Evolutionary conservation across 2,113 vertebrate species (phyloP), one percentile per base, ranked within the genome.

Genomic region (Datnioides undecimradiatus): DNA sequence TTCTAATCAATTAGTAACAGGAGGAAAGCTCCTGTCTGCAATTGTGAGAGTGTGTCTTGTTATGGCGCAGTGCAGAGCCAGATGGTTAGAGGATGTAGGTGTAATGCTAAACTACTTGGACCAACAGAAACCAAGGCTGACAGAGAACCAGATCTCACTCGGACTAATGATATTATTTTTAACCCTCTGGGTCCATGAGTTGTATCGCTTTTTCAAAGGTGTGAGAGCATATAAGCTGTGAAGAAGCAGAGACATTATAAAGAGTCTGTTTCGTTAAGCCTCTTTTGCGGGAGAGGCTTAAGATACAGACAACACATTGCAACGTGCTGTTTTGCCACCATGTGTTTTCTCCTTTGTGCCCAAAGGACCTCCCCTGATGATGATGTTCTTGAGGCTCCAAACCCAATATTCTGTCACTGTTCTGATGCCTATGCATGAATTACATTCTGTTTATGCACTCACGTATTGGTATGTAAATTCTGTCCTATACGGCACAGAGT

Each of bases 391-490:
- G 36, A 43, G 68, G 27, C 72, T 76, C 54, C 10, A 1, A 3
- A 2, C 71, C 43, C 45, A 27, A 25, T 34, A 31, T 2, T 34
- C 64, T 48, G 58, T 51, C 82, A 23, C 40, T 6, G 17, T 10
- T 52, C n/a, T 43, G 51, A 23, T 54, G 33, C 66, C 52, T 70
- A 27, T 72, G 72, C 65, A 69, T 81, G 83, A 73, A n/a, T 86
- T 85, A 87, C 75, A 63, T 49, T 76, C 40, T 65, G 79, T 83
- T 87, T 86, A 75, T 78, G 52, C 46, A 76, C 79, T 84, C 58
- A n/a, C 38, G 83, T 59, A 92, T 94, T 93, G 90, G 91, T 93
- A 94, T 94, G 94, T 87, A 90, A 94, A 95, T 95, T 62, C 45
- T 27, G 49, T 79, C 60, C 82, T 69, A 79, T 73, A 73, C 62